Conservation (phyloP, 2,888 invertebrate species). For the Drosophila kanekoi region DNA sequence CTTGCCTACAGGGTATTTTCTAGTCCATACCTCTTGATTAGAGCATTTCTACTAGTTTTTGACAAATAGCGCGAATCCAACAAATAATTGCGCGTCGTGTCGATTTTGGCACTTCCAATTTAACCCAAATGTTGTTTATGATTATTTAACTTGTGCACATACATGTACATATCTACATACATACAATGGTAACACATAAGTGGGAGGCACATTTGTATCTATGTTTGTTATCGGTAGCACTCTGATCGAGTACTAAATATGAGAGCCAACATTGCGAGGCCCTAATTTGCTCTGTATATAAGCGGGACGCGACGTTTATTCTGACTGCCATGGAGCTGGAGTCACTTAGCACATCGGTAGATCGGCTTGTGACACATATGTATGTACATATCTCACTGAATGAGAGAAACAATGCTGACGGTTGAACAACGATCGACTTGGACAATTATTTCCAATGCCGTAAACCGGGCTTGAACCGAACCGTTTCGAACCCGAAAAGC, state of each 20-base stretch:
- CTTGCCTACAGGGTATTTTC: not conserved
- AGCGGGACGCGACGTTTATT: constrained; percentile 9
- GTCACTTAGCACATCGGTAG: constrained; percentile 58
- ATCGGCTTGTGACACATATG: constrained; percentile 23
- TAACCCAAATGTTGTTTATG: not conserved
- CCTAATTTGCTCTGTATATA: constrained; percentile 37
- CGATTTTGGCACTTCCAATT: constrained; percentile 18
- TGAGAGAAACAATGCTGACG: not conserved
- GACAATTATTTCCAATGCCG: not conserved
- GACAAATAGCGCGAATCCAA: constrained; percentile 19
- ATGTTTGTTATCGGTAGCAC: constrained; percentile 8
- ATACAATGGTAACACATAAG: not conserved
- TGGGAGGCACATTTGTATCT: not conserved
- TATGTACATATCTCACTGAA: not conserved
- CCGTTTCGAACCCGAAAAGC: too few relatives aligned
- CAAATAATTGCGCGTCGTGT: constrained; percentile 25
- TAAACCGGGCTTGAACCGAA: too few relatives aligned
- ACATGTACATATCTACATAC: not conserved
- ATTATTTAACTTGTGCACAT: not conserved
- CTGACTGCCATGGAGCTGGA: constrained; percentile 16
- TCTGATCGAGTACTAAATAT: constrained; percentile 27
- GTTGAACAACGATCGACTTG: not conserved
- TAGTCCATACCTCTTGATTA: not conserved
- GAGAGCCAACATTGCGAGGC: constrained; percentile 19
- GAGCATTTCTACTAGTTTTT: not conserved